These are phyloP conservation scores for Heliconius ismenius DNA, from an alignment of 2,888 invertebrate genomes.

Conservation along the genomic window DNA sequence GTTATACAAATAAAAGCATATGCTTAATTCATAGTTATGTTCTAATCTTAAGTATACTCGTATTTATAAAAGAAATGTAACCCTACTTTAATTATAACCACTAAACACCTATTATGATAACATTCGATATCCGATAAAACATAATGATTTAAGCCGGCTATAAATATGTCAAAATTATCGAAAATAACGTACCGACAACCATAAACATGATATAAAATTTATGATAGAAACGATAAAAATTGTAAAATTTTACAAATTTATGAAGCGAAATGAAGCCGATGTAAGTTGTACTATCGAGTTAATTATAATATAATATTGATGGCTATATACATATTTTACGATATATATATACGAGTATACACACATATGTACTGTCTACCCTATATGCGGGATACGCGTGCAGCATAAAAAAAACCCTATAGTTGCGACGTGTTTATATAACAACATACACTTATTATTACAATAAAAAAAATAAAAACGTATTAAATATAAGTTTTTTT, in stretches of 20 bases:
- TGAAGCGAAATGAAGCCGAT: not conserved
- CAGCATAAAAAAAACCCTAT: too few species aligned
- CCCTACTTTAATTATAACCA: not conserved
- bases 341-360: not conserved
- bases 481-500: not conserved
- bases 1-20: too few species aligned
- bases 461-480: too few species aligned
- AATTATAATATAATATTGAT: not conserved
- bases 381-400: too few species aligned
- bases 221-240: slow-evolving; percentile 24
- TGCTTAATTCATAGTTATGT: too few species aligned
- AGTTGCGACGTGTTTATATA: too few species aligned
- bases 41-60: not conserved
- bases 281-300: slow-evolving; percentile 1
- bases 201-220: slow-evolving; percentile 24
- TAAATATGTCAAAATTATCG: slow-evolving; percentile 34
- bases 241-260: slow-evolving; percentile 19
- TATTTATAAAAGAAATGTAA: too few species aligned
- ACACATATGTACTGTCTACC: too few species aligned
- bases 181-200: slow-evolving; percentile 25
- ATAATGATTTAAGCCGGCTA: slow-evolving; percentile 24
- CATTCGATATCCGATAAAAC: slow-evolving; percentile 30
- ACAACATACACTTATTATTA: too few species aligned
- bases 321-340: not conserved
- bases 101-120: slow-evolving; percentile 18